phyloP scores from a whole-genome alignment of 2,113 vertebrate species.

The Sterrhoptilus dennistouni region DNA sequence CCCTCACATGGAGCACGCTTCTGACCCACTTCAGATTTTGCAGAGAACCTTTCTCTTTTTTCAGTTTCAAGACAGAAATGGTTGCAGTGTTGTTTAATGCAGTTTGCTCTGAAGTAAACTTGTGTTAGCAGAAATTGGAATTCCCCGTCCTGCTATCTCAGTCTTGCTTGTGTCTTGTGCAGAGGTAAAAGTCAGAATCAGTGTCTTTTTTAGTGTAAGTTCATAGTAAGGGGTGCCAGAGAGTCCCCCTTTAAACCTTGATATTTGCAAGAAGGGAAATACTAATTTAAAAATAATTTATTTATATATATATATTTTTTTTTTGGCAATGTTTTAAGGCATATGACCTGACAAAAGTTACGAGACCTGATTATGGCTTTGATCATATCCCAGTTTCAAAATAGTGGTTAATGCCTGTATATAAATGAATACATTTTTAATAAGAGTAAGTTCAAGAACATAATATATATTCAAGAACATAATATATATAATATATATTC shows the following conservation, averaged over 20 bases:
- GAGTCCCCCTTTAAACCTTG: not conserved
- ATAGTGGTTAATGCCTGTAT: not conserved
- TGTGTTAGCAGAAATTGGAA: not conserved
- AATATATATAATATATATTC: not conserved
- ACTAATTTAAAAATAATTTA: not conserved
- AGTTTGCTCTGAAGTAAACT: not conserved
- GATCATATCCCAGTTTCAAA: not conserved
- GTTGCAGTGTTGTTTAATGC: rapidly evolving
- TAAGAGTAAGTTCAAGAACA: not conserved
- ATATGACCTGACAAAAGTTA: not conserved
- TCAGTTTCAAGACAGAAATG: not conserved
- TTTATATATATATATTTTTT: too few species aligned
- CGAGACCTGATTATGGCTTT: not conserved
- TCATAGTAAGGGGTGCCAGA: not conserved
- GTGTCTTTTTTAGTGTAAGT: not conserved
- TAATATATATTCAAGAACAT: not conserved
- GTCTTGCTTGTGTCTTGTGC: not conserved
- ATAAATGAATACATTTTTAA: not conserved
- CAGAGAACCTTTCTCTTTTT: not conserved
- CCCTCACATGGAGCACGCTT: not conserved
- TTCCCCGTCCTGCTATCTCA: not conserved
- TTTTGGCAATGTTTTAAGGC: not conserved
- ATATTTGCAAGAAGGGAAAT: not conserved
- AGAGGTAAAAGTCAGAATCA: not conserved
- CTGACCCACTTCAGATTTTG: not conserved